These are phyloP conservation scores for Acropora tenuis DNA, from an alignment of 64 coral and sea anemone species.

Conservation along the genomic window DNA sequence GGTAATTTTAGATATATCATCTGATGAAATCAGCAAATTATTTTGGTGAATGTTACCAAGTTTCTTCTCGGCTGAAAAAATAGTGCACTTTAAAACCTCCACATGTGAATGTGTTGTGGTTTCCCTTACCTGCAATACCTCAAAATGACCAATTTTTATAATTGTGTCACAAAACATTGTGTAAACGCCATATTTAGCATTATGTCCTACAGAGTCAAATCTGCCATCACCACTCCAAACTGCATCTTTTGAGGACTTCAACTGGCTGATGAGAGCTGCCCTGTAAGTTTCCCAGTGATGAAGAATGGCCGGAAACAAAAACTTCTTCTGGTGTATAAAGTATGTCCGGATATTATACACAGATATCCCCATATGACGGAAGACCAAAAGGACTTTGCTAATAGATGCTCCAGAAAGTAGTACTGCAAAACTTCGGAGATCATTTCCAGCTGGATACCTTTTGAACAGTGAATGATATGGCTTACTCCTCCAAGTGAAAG, in stretches of 20 bases:
- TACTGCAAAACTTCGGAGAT: conserved; percentile 42
- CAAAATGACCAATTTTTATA: conserved; percentile 35
- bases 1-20: no score
- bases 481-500: conserved; percentile 27
- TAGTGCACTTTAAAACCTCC: background rate
- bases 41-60: no score
- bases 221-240: conserved; percentile 53
- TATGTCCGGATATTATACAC: background rate
- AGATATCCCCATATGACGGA: conserved; percentile 35
- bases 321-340: conserved; percentile 49
- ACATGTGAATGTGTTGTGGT: no score
- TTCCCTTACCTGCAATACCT: conserved; percentile 49
- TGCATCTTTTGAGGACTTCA: conserved; percentile 27
- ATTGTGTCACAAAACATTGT: conserved; percentile 21
- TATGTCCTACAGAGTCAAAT: conserved; percentile 58
- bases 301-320: conserved; percentile 43
- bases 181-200: conserved; percentile 37
- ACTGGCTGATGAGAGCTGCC: background rate
- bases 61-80: background rate
- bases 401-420: conserved; percentile 56
- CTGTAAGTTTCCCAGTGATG: conserved; percentile 37
- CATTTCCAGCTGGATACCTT: conserved; percentile 37
- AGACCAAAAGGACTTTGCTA: conserved; percentile 48
- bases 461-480: conserved; percentile 26
- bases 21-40: no score